phyloP scores from a whole-genome alignment of 2,797 vertebrate species.

The Urocyon cinereoargenteus region DNA sequence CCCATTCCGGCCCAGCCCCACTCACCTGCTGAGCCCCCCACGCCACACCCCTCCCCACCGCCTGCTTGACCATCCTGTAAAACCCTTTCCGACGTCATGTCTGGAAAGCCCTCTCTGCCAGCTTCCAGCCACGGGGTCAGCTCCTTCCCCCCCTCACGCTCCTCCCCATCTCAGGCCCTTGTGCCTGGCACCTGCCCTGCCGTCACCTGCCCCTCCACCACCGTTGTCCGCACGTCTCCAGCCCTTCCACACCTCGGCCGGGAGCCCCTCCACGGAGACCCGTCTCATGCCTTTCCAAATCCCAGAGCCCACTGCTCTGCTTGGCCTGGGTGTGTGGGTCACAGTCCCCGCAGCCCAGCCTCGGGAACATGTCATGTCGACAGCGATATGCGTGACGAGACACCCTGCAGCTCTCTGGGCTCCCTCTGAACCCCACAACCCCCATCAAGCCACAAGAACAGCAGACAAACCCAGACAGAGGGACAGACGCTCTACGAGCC shows the following conservation, averaged over 20 bases:
- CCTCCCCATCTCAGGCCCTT: rapidly evolving
- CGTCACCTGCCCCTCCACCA: rapidly evolving
- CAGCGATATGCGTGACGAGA: rapidly evolving
- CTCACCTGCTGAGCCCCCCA: neutral
- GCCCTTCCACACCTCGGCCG: rapidly evolving
- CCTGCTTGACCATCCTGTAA: too few species aligned
- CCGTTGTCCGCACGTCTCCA: rapidly evolving
- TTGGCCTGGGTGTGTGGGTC: neutral
- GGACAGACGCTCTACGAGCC: rapidly evolving
- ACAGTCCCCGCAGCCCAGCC: rapidly evolving
- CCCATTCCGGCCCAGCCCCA: rapidly evolving
- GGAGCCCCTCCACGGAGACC: neutral
- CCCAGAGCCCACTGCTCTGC: neutral
- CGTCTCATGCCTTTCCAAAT: rapidly evolving
- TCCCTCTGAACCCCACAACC: too few species aligned
- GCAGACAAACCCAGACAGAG: neutral
- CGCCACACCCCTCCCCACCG: neutral
- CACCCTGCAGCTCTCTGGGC: rapidly evolving
- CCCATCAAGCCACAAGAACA: neutral
- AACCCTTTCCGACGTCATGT: rapidly evolving
- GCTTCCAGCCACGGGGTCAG: rapidly evolving
- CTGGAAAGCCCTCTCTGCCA: neutral
- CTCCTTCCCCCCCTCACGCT: neutral
- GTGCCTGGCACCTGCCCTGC: neutral
- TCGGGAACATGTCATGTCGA: rapidly evolving